Evolutionary conservation across 2,113 vertebrate genomes (phyloP).

Genomic region (Eupsittula cactorum): DNA sequence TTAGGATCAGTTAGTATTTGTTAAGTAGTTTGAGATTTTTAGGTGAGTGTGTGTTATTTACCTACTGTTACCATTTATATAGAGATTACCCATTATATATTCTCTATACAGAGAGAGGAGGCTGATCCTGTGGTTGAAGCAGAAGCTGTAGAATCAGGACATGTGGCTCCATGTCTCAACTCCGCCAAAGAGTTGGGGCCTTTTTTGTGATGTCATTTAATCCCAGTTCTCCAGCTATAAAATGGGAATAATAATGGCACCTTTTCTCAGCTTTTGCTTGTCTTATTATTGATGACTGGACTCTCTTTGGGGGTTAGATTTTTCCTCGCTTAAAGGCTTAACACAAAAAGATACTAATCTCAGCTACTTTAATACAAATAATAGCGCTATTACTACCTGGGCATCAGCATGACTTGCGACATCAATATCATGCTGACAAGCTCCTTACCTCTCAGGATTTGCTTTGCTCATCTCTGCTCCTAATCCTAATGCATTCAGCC

Average conservation of each 20-base stretch:
- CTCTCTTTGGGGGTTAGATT: slow-evolving; percentile 42
- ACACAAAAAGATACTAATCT: slow-evolving; percentile 58
- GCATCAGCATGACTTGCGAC: slow-evolving; percentile 48
- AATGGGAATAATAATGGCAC: slow-evolving; percentile 11
- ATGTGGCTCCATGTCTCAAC: not conserved
- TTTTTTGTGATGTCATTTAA: not conserved
- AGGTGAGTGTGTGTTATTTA: not conserved
- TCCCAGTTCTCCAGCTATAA: slow-evolving; percentile 12
- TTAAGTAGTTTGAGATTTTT: not conserved
- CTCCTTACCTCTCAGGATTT: slow-evolving; percentile 50
- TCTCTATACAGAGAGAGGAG: not conserved
- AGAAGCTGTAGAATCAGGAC: not conserved
- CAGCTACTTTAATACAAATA: slow-evolving; percentile 56
- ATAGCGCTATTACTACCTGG: slow-evolving; percentile 52
- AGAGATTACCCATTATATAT: not conserved
- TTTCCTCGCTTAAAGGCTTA: slow-evolving; percentile 52
- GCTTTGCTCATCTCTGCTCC: slow-evolving; percentile 23
- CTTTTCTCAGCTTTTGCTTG: slow-evolving; percentile 25
- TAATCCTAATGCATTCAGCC: slow-evolving; percentile 42
- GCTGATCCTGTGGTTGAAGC: not conserved
- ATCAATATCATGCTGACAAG: slow-evolving; percentile 46
- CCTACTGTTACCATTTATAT: not conserved
- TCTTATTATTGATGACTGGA: slow-evolving; percentile 30
- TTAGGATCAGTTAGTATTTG: not conserved
- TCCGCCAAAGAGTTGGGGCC: not conserved